These are phyloP conservation scores for Vollenhovia emeryi DNA, from an alignment of 1,140 invertebrate species.

Conservation along the genomic window DNA sequence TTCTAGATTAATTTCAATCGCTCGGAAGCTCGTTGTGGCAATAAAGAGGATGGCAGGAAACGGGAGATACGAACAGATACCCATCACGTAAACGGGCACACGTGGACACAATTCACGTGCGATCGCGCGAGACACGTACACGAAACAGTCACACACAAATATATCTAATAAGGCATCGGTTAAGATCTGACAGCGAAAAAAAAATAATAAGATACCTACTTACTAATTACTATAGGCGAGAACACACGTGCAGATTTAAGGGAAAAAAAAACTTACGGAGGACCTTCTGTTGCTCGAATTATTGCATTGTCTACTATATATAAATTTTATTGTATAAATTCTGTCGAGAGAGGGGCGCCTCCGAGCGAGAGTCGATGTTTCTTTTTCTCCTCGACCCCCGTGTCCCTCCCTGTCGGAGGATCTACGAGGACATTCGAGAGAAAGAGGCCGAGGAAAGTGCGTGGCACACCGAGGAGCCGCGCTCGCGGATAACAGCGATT, in stretches of 20 bases:
- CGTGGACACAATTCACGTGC: constrained; percentile 24
- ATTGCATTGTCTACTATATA: constrained; percentile 78
- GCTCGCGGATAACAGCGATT: neutral
- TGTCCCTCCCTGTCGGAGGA: neutral
- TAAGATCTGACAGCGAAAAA: constrained; percentile 76
- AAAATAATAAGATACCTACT: constrained; percentile 73
- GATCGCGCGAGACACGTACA: constrained; percentile 10
- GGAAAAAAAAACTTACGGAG: constrained; percentile 61
- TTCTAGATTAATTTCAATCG: neutral
- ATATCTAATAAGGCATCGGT: constrained; percentile 75
- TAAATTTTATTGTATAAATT: constrained; percentile 82
- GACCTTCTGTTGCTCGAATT: constrained; percentile 78
- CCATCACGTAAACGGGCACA: constrained; percentile 5
- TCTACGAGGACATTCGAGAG: constrained; percentile 9
- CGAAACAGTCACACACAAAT: constrained; percentile 42
- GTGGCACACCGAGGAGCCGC: neutral
- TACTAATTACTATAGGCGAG: constrained; percentile 73
- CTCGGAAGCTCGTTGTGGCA: neutral
- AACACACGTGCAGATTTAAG: constrained; percentile 62
- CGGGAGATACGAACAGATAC: constrained; percentile 12
- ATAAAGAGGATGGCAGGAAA: constrained; percentile 32
- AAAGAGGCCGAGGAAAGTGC: neutral
- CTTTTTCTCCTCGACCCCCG: constrained; percentile 52
- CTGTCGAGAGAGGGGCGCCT: constrained; percentile 71
- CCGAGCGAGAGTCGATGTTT: constrained; percentile 73